Conservation (phyloP, 2,888 invertebrate genomes). For the Clepsis dumicolana region DNA sequence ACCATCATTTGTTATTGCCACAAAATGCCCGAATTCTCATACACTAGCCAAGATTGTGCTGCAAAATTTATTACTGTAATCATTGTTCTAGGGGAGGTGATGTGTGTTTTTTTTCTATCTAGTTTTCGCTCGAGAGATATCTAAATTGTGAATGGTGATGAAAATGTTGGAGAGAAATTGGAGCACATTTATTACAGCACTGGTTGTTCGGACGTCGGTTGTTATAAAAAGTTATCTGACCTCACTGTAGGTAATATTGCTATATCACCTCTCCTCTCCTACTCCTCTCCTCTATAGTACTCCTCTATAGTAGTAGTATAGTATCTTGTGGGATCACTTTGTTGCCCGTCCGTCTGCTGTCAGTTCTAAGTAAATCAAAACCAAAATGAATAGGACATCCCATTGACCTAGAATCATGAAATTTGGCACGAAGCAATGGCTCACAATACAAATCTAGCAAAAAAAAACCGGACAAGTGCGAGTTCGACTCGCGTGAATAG, state of each 20-base stretch:
- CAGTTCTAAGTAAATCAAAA: no score
- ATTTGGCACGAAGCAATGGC: no score
- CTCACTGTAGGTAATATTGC: background rate
- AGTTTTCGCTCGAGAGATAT: constrained; percentile 19
- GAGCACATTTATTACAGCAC: constrained; percentile 7
- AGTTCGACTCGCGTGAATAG: no score
- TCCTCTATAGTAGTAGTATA: no score
- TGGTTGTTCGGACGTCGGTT: background rate
- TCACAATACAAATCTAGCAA: no score
- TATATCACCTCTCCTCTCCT: no score
- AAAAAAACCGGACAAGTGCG: no score
- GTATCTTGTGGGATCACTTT: no score
- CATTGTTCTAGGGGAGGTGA: constrained; percentile 43
- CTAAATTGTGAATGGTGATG: constrained; percentile 14
- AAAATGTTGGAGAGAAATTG: constrained; percentile 1
- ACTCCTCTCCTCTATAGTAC: no score
- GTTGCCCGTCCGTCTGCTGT: no score
- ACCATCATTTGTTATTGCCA: constrained; percentile 43
- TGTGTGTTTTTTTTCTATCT: constrained; percentile 36
- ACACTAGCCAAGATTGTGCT: constrained; percentile 43
- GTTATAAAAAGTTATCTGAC: background rate
- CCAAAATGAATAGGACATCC: no score
- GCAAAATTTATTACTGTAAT: constrained; percentile 43
- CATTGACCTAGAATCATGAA: no score
- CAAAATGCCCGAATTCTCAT: constrained; percentile 43